Evolutionary conservation across 2,888 invertebrate genomes (phyloP).

Genomic region (Dromius quadrimaculatus): DNA sequence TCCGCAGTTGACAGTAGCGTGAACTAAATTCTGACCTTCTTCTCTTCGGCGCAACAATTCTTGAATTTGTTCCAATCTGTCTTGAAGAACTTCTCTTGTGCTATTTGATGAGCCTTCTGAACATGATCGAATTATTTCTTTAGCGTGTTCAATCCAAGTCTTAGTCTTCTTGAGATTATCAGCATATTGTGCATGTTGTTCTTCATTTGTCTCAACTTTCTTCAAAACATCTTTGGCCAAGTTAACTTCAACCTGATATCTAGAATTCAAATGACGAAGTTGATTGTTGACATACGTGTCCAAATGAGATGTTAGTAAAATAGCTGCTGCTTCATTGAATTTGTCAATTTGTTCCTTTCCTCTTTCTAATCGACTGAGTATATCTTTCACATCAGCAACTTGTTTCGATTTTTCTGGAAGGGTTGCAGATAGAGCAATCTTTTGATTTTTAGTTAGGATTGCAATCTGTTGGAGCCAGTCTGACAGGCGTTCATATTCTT

Average conservation of each 20-base stretch:
- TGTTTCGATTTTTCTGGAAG: constrained; percentile 87
- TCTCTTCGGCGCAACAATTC: constrained; percentile 85
- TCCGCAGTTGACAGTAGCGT: constrained; percentile 88
- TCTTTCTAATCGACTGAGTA: constrained; percentile 79
- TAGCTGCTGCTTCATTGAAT: constrained; percentile 83
- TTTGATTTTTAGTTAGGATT: constrained; percentile 90
- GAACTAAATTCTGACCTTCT: constrained; percentile 88
- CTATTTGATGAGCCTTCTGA: constrained; percentile 83
- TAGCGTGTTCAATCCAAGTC: constrained; percentile 89
- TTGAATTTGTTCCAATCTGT: constrained; percentile 82
- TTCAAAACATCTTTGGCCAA: constrained; percentile 90
- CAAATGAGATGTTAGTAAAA: constrained; percentile 83
- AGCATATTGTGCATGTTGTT: constrained; percentile 86
- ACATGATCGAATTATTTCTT: constrained; percentile 83
- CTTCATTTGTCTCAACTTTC: constrained; percentile 89
- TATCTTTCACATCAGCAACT: constrained; percentile 83
- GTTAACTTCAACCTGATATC: constrained; percentile 90
- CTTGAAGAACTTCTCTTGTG: constrained; percentile 86
- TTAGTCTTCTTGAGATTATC: constrained; percentile 81
- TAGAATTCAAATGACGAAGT: constrained; percentile 85
- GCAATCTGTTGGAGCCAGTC: constrained; percentile 95
- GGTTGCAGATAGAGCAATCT: constrained; percentile 83
- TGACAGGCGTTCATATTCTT: constrained; percentile 90
- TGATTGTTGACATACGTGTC: constrained; percentile 91
- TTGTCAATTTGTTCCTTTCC: constrained; percentile 87